These are phyloP conservation scores for Brachionus plicatilis DNA, from an alignment of 1,140 invertebrate genomes.

Conservation along the genomic window DNA sequence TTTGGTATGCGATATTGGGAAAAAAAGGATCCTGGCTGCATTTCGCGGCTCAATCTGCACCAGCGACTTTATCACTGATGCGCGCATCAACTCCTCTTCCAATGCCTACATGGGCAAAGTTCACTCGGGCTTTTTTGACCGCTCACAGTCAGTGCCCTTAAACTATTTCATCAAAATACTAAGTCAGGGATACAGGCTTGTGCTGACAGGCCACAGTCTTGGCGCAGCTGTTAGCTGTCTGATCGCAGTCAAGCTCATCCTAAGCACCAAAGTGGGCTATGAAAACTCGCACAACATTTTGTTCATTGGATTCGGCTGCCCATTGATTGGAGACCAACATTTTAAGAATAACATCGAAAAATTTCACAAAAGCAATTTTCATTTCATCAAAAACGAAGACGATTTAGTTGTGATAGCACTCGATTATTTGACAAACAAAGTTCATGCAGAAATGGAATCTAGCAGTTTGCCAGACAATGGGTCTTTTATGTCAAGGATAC, in stretches of 20 bases:
- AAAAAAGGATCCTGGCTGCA: background rate
- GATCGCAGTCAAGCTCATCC: background rate
- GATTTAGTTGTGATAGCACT: background rate
- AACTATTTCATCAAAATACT: background rate
- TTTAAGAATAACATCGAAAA: background rate
- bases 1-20: background rate
- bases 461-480: background rate
- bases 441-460: background rate
- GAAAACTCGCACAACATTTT: background rate
- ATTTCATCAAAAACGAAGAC: conserved; percentile 25
- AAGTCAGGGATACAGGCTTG: background rate
- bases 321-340: background rate
- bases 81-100: background rate
- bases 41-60: background rate
- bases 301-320: conserved; percentile 2
- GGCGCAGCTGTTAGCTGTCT: background rate
- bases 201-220: background rate
- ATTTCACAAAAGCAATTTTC: background rate
- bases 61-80: background rate
- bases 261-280: background rate
- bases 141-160: background rate
- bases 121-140: background rate
- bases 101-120: background rate
- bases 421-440: background rate
- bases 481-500: background rate